Conservation (phyloP, 2,797 vertebrate species). For the Phrynocephalus forsythii region DNA sequence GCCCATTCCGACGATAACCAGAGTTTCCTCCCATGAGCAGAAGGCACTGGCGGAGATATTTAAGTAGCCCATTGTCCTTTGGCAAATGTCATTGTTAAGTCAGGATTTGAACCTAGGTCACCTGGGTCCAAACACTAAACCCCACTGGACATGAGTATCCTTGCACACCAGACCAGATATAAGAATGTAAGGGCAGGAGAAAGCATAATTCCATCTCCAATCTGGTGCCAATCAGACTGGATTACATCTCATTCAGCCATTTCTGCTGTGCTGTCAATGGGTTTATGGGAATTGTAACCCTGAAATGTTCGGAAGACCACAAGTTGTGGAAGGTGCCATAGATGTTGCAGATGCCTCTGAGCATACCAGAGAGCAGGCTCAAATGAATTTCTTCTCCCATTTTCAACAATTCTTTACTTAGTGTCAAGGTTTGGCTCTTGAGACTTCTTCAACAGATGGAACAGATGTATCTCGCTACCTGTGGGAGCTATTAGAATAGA, state of each 20-base stretch:
- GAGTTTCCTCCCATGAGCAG: too few relatives aligned
- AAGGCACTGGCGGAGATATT: too few relatives aligned
- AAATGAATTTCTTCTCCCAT: not conserved
- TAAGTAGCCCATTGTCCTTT: too few relatives aligned
- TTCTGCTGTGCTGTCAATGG: not conserved
- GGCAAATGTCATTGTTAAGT: too few relatives aligned
- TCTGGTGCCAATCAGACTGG: not conserved
- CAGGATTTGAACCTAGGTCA: too few relatives aligned
- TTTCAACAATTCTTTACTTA: conserved; percentile 21
- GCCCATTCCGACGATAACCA: too few relatives aligned
- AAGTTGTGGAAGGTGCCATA: not conserved
- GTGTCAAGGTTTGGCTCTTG: not conserved
- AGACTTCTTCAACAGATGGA: conserved; percentile 1
- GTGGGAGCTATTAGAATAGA: conserved; percentile 2
- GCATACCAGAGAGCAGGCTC: not conserved
- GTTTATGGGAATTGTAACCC: not conserved
- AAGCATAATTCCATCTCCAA: not conserved
- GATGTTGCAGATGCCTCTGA: not conserved
- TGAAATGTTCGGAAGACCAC: not conserved
- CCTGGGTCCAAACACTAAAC: too few relatives aligned
- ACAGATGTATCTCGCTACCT: not conserved
- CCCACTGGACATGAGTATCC: not conserved
- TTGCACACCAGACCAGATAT: not conserved
- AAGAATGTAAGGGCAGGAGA: too few relatives aligned
- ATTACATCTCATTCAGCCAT: not conserved